Conservation (phyloP, 2,113 vertebrate species). For the Pelecanoides urinatrix region DNA sequence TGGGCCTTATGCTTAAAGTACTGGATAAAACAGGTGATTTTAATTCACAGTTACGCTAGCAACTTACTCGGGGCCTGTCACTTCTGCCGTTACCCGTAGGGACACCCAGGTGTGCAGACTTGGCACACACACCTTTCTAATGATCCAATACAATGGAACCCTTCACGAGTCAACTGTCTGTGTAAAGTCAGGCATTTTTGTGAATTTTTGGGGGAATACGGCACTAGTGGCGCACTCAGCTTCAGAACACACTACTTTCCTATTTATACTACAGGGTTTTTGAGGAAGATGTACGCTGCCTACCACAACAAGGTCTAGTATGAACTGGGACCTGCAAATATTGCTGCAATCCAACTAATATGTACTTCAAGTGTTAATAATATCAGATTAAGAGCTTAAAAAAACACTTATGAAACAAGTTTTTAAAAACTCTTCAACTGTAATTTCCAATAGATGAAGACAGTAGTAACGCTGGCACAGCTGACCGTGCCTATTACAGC, state of each 20-base stretch:
- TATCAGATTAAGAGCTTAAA: not conserved
- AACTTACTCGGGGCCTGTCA: not conserved
- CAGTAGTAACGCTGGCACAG: not conserved
- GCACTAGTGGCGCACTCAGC: not conserved
- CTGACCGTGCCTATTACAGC: not conserved
- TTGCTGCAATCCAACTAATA: not conserved
- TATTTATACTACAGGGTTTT: not conserved
- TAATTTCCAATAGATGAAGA: not conserved
- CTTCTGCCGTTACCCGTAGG: not conserved
- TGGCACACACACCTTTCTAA: rapidly evolving
- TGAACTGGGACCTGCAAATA: not conserved
- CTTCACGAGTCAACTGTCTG: not conserved
- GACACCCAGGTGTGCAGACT: not conserved
- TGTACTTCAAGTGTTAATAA: not conserved
- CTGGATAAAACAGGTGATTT: not conserved
- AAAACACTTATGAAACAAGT: not conserved
- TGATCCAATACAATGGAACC: not conserved
- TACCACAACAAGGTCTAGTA: not conserved
- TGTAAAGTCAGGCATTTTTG: not conserved
- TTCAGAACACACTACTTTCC: not conserved
- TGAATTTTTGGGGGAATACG: not conserved
- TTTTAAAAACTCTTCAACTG: not conserved
- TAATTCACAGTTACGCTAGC: not conserved
- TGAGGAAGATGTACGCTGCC: not conserved
- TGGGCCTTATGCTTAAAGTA: not conserved